Evolutionary conservation across 2,797 vertebrate genomes (phyloP).

Genomic region (Manis javanica): DNA sequence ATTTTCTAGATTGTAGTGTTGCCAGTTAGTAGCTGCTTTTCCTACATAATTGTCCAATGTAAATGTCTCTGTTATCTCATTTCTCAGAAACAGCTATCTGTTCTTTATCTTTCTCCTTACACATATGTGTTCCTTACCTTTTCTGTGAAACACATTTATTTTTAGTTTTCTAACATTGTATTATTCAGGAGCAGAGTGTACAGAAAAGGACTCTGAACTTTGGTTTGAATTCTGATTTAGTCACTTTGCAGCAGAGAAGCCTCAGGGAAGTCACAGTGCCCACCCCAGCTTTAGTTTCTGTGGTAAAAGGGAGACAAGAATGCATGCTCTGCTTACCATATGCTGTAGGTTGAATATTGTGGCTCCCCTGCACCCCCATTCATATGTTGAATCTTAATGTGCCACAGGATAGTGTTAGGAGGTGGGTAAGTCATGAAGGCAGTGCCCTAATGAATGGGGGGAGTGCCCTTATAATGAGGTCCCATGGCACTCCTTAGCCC

Average conservation of each 20-base stretch:
- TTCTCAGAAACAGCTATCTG: not conserved
- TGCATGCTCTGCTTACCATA: not conserved
- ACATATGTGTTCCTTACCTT: not conserved
- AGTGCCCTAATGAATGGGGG: not conserved
- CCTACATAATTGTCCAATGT: not conserved
- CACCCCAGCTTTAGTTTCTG: not conserved
- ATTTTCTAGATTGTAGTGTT: constrained; percentile 39
- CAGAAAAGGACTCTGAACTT: not conserved
- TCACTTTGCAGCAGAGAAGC: constrained; percentile 11
- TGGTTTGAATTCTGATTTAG: constrained; percentile 34
- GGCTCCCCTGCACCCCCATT: not conserved
- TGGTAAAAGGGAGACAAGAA: not conserved
- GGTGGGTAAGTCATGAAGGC: not conserved
- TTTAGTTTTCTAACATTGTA: not conserved
- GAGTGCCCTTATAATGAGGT: not conserved
- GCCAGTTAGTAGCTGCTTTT: constrained; percentile 1
- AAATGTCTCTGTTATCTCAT: constrained; percentile 23
- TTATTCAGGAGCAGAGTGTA: not conserved
- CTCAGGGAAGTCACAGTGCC: not conserved
- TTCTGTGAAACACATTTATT: not conserved
- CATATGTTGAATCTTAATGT: not conserved
- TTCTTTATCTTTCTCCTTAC: not conserved
- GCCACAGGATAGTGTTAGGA: not conserved
- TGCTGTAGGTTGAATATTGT: not conserved
- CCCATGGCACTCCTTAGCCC: not conserved